These are phyloP conservation scores for Onychorhynchus coronatus DNA, from an alignment of 2,113 vertebrate genomes.

Conservation along the genomic window DNA sequence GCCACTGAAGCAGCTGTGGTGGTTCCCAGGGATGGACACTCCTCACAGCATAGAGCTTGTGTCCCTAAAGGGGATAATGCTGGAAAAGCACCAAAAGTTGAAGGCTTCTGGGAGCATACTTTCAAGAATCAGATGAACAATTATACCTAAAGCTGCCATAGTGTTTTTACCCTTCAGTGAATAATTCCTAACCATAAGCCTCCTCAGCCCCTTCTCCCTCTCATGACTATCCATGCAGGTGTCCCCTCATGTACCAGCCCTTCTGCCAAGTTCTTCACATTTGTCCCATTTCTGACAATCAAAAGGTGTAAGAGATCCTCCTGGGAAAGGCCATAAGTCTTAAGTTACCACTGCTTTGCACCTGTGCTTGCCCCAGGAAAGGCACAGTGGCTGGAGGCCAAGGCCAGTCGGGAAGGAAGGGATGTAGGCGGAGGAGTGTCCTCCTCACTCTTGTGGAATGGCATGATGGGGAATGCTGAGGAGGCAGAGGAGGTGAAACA, in stretches of 20 bases:
- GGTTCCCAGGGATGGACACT: not conserved
- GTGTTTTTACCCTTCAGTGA: not conserved
- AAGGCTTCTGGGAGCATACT: not conserved
- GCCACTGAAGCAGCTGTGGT: not conserved
- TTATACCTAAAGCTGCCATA: not conserved
- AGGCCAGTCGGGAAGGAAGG: not conserved
- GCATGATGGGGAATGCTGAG: not conserved
- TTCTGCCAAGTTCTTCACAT: not conserved
- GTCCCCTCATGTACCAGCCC: not conserved
- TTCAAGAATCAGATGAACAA: not conserved
- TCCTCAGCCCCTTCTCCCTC: not conserved
- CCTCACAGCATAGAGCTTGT: not conserved
- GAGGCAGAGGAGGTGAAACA: not conserved
- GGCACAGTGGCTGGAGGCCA: not conserved
- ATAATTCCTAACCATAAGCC: not conserved
- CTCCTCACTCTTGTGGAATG: not conserved
- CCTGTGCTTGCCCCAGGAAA: accelerated
- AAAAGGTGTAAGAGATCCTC: not conserved
- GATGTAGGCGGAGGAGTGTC: accelerated
- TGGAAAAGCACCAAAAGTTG: not conserved
- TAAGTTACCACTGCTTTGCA: not conserved
- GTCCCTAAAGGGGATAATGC: not conserved
- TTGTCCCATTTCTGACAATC: not conserved
- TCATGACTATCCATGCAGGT: accelerated
- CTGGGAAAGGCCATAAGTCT: not conserved